Conservation (phyloP, 35 echinoderm and acorn worm genomes). For the Lytechinus pictus region DNA sequence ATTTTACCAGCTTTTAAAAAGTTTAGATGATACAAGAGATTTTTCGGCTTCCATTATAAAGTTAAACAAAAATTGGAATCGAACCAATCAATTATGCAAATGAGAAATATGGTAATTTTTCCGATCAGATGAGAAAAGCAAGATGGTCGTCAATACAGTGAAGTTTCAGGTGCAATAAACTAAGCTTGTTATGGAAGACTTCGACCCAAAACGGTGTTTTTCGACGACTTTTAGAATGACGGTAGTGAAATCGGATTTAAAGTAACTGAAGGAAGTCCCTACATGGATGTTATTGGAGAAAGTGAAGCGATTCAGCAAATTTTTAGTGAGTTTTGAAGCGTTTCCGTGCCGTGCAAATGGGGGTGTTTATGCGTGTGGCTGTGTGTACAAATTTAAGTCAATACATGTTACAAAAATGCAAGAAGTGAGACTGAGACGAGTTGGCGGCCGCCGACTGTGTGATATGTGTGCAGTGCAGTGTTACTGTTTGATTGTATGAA, state of each 20-base stretch:
- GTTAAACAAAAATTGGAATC: too few species aligned
- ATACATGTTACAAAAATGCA: neutral
- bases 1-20: neutral
- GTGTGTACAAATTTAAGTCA: neutral
- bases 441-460: neutral
- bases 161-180: neutral
- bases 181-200: neutral
- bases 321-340: conserved; percentile 23
- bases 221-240: neutral
- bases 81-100: neutral
- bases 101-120: conserved; percentile 1
- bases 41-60: neutral
- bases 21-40: neutral
- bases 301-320: conserved; percentile 52
- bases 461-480: neutral
- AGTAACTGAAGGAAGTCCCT: neutral
- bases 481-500: neutral
- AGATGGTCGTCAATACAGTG: neutral
- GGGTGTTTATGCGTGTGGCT: neutral
- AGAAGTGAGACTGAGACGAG: neutral
- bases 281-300: conserved; percentile 48
- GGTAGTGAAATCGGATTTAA: neutral
- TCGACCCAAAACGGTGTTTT: neutral
- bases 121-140: neutral
- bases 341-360: neutral